Conservation (phyloP, 2,888 invertebrate genomes). For the Meloe dianella region DNA sequence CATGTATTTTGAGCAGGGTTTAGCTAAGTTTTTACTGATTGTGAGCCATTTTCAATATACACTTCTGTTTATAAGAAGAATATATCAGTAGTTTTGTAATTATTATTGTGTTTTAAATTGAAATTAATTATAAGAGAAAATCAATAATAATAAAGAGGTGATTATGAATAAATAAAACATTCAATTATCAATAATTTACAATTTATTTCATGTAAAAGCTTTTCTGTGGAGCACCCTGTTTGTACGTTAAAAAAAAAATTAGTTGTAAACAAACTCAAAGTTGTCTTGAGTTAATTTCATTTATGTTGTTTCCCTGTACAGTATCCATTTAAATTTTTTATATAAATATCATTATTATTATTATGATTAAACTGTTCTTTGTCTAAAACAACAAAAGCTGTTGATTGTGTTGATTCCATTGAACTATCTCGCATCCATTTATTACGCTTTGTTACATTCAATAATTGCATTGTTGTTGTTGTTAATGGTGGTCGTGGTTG, state of each 20-base stretch:
- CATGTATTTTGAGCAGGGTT: conserved; percentile 32
- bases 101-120: background rate
- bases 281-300: too few relatives aligned
- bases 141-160: background rate
- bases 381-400: conserved; percentile 47
- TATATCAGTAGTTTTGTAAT: conserved; percentile 1
- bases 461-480: conserved; percentile 15
- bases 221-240: background rate
- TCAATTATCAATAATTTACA: background rate
- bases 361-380: conserved; percentile 40
- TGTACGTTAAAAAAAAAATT: too few relatives aligned
- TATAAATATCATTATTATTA: conserved; percentile 31
- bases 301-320: background rate
- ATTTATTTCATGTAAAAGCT: background rate
- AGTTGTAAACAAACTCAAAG: too few relatives aligned
- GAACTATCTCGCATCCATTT: conserved; percentile 33
- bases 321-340: background rate
- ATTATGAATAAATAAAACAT: background rate
- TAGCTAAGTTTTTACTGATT: conserved; percentile 30
- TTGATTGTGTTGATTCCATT: conserved; percentile 34
- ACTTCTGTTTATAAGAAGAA: background rate
- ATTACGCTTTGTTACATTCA: conserved; percentile 27
- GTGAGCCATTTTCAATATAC: background rate
- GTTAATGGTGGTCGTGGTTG: conserved; percentile 17
- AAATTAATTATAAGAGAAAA: background rate